Evolutionary conservation across 2,797 vertebrate genomes (phyloP).

Genomic region (Potorous gilbertii): DNA sequence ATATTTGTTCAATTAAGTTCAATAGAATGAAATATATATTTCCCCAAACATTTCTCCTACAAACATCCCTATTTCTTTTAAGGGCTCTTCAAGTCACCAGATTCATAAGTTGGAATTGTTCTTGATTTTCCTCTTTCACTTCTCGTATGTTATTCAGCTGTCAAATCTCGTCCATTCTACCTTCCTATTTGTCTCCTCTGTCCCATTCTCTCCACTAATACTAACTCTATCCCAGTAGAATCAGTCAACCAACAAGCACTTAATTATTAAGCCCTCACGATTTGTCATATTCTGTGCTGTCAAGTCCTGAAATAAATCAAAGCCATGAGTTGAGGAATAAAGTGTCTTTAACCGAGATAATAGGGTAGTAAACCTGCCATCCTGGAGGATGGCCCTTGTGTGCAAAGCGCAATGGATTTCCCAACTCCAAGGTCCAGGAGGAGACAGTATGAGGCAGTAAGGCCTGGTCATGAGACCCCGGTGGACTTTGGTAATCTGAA

Average conservation of each 20-base stretch:
- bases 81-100: neutral
- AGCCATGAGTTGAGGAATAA: neutral
- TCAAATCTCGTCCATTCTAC: neutral
- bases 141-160: neutral
- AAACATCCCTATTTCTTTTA: neutral
- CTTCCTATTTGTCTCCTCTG: neutral
- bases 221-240: neutral
- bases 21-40: neutral
- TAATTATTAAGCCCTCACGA: neutral
- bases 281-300: neutral
- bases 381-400: neutral
- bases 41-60: neutral
- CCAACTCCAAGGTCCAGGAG: neutral
- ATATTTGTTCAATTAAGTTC: neutral
- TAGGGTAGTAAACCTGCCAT: neutral
- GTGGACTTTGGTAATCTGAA: neutral
- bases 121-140: neutral
- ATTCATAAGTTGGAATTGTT: neutral
- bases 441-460: too few relatives aligned
- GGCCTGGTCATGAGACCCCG: neutral
- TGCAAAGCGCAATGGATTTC: neutral
- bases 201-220: neutral
- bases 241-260: neutral
- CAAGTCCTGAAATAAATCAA: neutral
- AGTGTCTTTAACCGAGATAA: neutral